Evolutionary conservation across 1,140 invertebrate genomes (phyloP), one percentile per base, ranked within the genome.

Genomic region (Nephila pilipes): DNA sequence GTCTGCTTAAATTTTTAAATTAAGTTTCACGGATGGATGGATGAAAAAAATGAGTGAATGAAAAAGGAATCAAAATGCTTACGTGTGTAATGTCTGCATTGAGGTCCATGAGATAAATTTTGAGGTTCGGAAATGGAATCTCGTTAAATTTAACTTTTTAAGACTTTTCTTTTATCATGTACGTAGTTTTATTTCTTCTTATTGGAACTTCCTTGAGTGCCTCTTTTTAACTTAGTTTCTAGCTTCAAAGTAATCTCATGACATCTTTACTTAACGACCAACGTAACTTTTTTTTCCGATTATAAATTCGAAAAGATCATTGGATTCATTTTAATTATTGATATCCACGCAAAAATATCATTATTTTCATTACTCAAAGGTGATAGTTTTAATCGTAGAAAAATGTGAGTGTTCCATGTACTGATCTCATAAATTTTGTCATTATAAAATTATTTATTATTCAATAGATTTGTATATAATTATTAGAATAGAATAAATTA

Each of bases 91-190:
- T 83, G 89, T 58, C 55, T 75, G 79, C 32, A 58, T 81, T 60
- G 25, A 79, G n/a, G n/a, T 65, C 87, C 38, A 25, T 18, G 38
- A 90, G 75, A 90, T 90, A 90, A 90, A 90, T 81, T 90, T 81
- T 90, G 89, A 83, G 79, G 89, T 90, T 69, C 57, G 55, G 75
- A 54, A 81, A 90, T 60, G 79, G 75, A 81, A 80, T 90, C 89
- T 90, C 89, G 89, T 90, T 90, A 90, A 90, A 90, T 90, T 90
- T 81, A 90, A 90, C 89, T 90, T 90, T 83, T 46, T 38, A 10
- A 58, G 38, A 57, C n/a, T 80, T 89, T 89, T 58, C 54, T 83
- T 83, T 81, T 81, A 90, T 90, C 46, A 32, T 90, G 38, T 57
- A 88, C 32, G 55, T 60, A 65, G 46, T 89, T 89, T 54, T 89